Base-by-base conservation (phyloP, 2,888 invertebrate species). In the Anthrax anthrax region DNA sequence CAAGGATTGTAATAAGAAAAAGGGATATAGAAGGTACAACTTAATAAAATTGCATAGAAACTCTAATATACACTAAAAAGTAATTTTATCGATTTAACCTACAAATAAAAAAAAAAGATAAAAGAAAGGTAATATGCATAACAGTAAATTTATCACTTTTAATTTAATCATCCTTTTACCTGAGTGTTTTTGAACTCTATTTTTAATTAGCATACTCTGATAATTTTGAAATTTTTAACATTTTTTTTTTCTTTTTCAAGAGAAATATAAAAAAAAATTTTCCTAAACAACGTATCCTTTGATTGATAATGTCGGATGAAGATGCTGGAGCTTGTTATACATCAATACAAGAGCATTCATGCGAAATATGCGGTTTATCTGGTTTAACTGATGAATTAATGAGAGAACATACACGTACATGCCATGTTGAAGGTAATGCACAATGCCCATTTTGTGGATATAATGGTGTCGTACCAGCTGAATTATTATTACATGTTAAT, bases 351-450 rank as follows among this genome's bases (percentile, higher is more conserved):
- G 52, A 54, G 41, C 56, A 79, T 63, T 77, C 81, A 46, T 89
- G 88, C 68, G 85, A 88, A 68, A 83, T 88, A 52, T 89, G 89
- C 64, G 87, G 87, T n/a, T 76, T 81, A 52, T 84, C 85, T 57
- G 84, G 84, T 18, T 72, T 88, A 50, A 79, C 78, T 49, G 84
- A 84, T 61, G 84, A 84, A 51, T 78, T 83, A 54, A 82, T 88
- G 78, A 71, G 85, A 51, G 72, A 78, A 18, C 89, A 89, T 64
- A 85, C 86, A 50, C 73, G 82, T 46, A 75, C 81, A 40, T 81
- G 79, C 55, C 88, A 88, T 62, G 78, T 88, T 12, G 82, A 84
- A 51, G 84, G 84, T 1, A 77, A 80, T 51, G 80, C 81, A 12
- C 80, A 81, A 43, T 88, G 88, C 59, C 88, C 88, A 1, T 85